Evolutionary conservation across 1,140 invertebrate species (phyloP).

Genomic region (Psilanteris sp.): DNA sequence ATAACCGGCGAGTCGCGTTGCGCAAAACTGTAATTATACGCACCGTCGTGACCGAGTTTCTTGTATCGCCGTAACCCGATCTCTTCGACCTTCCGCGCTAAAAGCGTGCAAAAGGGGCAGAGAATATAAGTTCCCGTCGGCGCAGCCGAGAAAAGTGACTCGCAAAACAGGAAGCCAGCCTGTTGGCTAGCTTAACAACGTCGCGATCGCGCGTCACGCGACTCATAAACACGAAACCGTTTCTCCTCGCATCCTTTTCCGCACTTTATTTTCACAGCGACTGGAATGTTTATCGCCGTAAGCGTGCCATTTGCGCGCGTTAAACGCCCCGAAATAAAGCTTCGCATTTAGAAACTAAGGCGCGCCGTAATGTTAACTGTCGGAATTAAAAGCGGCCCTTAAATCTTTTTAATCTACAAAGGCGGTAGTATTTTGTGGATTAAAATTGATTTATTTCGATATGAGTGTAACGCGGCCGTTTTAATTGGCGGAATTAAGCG

Average conservation of each 20-base stretch:
- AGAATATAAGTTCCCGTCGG: background rate
- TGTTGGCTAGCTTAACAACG: too few relatives aligned
- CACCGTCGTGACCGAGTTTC: conserved; percentile 61
- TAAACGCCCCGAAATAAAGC: conserved; percentile 23
- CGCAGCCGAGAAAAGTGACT: conserved; percentile 25
- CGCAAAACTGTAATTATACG: conserved; percentile 32
- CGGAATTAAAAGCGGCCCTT: conserved; percentile 18
- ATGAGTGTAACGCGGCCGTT: conserved; percentile 3
- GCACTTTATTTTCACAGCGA: conserved; percentile 36
- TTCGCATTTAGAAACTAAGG: conserved; percentile 29
- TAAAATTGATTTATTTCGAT: conserved; percentile 16
- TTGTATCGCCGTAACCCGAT: conserved; percentile 62
- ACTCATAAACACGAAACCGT: conserved; percentile 58
- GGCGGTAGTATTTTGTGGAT: conserved; percentile 9
- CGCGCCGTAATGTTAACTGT: conserved; percentile 16
- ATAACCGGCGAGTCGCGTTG: too few relatives aligned
- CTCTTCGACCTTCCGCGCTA: conserved; percentile 52
- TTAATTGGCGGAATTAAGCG: conserved; percentile 3
- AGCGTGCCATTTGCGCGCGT: conserved; percentile 13
- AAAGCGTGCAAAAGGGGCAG: conserved; percentile 38
- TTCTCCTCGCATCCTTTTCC: conserved; percentile 6
- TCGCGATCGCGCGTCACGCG: conserved; percentile 54
- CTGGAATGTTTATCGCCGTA: conserved; percentile 22
- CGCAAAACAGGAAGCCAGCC: conserved; percentile 50
- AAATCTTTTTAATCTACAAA: conserved; percentile 30